Evolutionary conservation across 2,113 vertebrate species (phyloP).

Genomic region (Orientallactaga bullata): DNA sequence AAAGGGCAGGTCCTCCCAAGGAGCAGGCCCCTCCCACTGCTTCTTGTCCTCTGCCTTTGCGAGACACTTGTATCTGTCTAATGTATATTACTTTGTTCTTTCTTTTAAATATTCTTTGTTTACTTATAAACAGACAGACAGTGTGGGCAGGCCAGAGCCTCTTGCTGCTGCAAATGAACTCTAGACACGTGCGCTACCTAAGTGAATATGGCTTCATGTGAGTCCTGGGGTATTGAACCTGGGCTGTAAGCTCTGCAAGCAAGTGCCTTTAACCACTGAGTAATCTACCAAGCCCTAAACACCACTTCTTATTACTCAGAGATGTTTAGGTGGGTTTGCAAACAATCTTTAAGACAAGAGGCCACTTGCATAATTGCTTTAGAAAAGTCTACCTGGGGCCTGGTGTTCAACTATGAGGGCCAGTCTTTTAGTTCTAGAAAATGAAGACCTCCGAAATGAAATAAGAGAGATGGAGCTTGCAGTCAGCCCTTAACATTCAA

Average conservation of each 20-base stretch:
- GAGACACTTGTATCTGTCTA: neutral
- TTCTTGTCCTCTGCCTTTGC: neutral
- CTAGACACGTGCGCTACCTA: too few species aligned
- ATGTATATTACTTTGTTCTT: neutral
- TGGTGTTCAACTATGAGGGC: neutral
- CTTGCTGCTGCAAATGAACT: too few species aligned
- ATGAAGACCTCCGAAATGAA: neutral
- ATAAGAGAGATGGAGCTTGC: neutral
- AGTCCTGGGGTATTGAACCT: too few species aligned
- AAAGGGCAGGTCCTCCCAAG: neutral
- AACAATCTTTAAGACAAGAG: conserved; percentile 9
- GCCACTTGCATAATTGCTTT: neutral
- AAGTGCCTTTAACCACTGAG: too few species aligned
- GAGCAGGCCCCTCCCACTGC: neutral
- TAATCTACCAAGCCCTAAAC: too few species aligned
- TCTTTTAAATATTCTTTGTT: neutral
- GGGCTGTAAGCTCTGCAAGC: too few species aligned
- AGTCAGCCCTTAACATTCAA: neutral
- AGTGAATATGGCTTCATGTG: too few species aligned
- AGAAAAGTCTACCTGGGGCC: neutral
- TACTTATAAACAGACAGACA: too few species aligned
- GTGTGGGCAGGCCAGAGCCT: too few species aligned
- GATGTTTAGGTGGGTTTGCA: conserved; percentile 13
- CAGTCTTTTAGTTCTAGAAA: conserved; percentile 4
- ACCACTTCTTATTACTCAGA: neutral